These are phyloP conservation scores for Allolobophora icterica DNA, from an alignment of 2,888 invertebrate genomes.

Conservation along the genomic window DNA sequence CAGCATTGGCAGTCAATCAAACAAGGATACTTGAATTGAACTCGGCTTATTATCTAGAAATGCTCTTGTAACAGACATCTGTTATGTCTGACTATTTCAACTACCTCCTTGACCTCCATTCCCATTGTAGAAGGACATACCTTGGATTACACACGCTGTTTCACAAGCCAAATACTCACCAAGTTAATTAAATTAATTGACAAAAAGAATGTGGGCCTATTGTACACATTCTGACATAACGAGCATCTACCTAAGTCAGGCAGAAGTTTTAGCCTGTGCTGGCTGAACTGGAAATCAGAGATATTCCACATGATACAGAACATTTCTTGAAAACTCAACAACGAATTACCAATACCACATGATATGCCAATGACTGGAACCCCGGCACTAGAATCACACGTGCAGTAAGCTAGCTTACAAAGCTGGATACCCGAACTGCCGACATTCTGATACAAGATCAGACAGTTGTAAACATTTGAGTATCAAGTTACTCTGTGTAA, in stretches of 20 bases:
- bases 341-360: not conserved
- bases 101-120: too few relatives aligned
- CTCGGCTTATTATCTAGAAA: not conserved
- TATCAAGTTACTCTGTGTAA: not conserved
- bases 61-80: not conserved
- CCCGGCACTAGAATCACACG: not conserved
- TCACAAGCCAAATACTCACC: not conserved
- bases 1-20: not conserved
- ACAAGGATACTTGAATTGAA: not conserved
- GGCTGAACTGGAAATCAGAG: not conserved
- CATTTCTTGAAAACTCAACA: not conserved
- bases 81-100: not conserved
- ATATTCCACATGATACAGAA: not conserved
- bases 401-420: not conserved
- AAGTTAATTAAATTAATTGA: not conserved
- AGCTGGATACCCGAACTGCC: not conserved
- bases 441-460: not conserved
- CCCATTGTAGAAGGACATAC: too few relatives aligned
- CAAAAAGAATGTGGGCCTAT: not conserved
- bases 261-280: not conserved
- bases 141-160: not conserved
- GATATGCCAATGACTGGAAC: not conserved
- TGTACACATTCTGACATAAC: not conserved
- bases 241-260: not conserved
- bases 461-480: slow-evolving; percentile 8